Percentiles rank a stretch among this genome's conserved stretches.
Conservation (phyloP, 2,113 vertebrate genomes). For the Neomonachus schauinslandi region DNA sequence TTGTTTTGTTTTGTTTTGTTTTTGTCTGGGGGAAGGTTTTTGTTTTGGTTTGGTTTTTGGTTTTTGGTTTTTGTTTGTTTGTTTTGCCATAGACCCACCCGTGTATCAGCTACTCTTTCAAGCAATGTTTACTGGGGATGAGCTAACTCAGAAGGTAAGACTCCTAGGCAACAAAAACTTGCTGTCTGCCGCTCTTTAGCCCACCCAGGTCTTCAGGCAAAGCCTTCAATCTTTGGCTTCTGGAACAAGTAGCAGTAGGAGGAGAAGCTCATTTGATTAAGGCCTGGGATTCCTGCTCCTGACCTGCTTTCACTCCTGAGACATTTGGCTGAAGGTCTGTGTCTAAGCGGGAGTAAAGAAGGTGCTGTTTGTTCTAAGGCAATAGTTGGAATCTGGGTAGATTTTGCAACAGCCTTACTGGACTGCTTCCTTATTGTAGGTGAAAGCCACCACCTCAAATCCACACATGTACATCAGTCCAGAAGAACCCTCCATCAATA, state of each 20-base stretch:
- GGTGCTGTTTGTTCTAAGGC: background rate
- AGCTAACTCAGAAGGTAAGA: background rate
- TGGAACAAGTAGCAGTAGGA: background rate
- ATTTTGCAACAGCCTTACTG: background rate
- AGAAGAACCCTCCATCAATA: background rate
- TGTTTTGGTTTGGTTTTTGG: background rate
- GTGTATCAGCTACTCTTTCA: background rate
- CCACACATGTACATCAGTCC: background rate
- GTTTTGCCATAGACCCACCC: background rate
- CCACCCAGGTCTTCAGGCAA: background rate
- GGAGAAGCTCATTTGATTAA: background rate
- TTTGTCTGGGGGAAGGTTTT: background rate
- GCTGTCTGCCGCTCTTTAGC: background rate
- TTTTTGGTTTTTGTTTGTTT: background rate
- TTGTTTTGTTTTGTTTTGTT: background rate
- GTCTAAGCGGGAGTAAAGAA: background rate
- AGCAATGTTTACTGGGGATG: background rate
- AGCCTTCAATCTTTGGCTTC: background rate
- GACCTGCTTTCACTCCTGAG: background rate
- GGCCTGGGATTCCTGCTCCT: background rate
- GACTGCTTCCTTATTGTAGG: background rate
- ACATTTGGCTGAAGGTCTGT: background rate
- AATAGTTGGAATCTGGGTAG: background rate
- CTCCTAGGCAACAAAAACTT: background rate
- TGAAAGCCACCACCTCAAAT: background rate